phyloP scores from a whole-genome alignment of 2,113 vertebrate species.

The Syngnathus typhle region DNA sequence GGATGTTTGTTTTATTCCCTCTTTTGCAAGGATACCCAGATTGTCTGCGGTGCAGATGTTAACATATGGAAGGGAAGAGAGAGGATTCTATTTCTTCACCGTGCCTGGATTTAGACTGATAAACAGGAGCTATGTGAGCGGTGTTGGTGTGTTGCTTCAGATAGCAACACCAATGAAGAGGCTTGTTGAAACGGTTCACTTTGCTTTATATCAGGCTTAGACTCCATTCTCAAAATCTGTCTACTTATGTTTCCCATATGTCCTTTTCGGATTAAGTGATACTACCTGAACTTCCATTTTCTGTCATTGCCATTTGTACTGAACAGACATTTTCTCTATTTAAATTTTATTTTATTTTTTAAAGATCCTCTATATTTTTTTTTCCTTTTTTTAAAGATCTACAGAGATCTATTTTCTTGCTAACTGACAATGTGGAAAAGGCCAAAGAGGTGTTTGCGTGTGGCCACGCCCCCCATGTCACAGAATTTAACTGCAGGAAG shows the following conservation, averaged over 20 bases:
- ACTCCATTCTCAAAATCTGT: background rate
- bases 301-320: background rate
- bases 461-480: conserved; percentile 13
- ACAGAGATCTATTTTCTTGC: background rate
- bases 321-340: background rate
- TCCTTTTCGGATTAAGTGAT: too few relatives aligned
- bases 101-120: conserved; percentile 52
- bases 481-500: conserved; percentile 26
- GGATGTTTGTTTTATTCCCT: conserved; percentile 16
- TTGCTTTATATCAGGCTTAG: background rate
- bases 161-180: conserved; percentile 29
- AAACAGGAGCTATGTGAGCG: conserved; percentile 38
- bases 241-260: background rate
- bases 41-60: conserved; percentile 1
- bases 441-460: background rate
- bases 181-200: background rate
- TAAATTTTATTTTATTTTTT: background rate
- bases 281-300: background rate
- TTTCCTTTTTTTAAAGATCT: background rate
- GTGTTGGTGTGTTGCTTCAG: conserved; percentile 18
- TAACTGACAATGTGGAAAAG: background rate
- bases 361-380: background rate
- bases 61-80: conserved; percentile 24
- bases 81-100: conserved; percentile 32
- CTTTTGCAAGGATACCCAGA: conserved; percentile 10